A percentile compares a stretch with the other conserved stretches of the same genome.
Conservation (phyloP, 2,797 vertebrate genomes). For the Dendrocincla fuliginosa region DNA sequence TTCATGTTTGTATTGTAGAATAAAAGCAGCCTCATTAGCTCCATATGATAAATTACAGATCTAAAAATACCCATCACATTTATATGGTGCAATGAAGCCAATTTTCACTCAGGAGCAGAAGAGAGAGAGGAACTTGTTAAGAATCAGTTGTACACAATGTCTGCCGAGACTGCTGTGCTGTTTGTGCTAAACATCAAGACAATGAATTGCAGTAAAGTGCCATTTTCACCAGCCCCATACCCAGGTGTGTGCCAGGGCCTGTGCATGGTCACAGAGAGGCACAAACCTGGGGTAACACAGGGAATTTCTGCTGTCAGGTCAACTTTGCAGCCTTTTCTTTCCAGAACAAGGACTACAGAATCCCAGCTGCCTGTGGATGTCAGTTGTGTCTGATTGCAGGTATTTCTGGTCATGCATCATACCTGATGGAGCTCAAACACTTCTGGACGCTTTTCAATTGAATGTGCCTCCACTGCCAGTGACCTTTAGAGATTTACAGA, state of each 20-base stretch:
- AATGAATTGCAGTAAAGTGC: neutral
- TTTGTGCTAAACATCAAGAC: neutral
- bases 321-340: neutral
- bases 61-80: conserved; percentile 20
- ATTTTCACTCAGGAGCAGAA: conserved; percentile 17
- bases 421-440: neutral
- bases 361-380: neutral
- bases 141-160: neutral
- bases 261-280: neutral
- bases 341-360: neutral
- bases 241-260: neutral
- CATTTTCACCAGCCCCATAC: neutral
- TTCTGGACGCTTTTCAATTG: fast-evolving
- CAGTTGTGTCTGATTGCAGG: neutral
- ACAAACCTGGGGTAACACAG: neutral
- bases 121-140: neutral
- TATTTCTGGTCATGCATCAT: neutral
- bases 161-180: conserved; percentile 12
- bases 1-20: neutral
- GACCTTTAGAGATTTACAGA: neutral
- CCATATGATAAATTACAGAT: neutral
- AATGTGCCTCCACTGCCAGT: neutral
- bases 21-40: conserved; percentile 6
- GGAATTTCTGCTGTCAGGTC: neutral
- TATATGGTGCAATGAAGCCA: neutral